Evolutionary conservation across 2,797 vertebrate genomes (phyloP), one percentile per base, ranked within the genome.

Genomic region (Lates japonicus): DNA sequence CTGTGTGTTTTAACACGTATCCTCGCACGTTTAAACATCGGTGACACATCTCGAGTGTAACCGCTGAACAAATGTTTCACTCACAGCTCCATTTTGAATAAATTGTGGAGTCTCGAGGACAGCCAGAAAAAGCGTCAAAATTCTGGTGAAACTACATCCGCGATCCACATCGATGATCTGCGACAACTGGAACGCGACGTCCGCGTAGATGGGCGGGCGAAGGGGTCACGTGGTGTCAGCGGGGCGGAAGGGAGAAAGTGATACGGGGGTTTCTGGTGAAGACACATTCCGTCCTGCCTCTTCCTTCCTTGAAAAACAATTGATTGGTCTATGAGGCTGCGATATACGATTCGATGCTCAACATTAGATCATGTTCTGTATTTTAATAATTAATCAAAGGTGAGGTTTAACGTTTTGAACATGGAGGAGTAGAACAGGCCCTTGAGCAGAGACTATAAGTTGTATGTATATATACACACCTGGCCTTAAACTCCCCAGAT

Each of bases 11-110:
- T 3, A 37, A 69, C 29, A 8, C 7, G 3, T 2, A 0, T 62
- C 5, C 33, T 17, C 14, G 1, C 33, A 16, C 7, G 19, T 29
- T 4, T 16, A 66, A 59, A 52, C 33, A 9, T 4, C 19, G 4
- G 0, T 0, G 20, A 67, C 49, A 46, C 1, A 7, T 37, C 29
- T 13, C 42, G 0, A 10, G 0, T 7, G 20, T 64, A 1, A 12
- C 63, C 41, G 10, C 37, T 10, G 29, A 46, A 22, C 2, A 37
- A 2, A 25, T 14, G 1, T 13, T 1, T 72, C 63, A 94, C 94
- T 92, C 82, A 96, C 95, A 68, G 81, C 52, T 95, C 94, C 95
- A 96, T 96, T 64, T 87, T 25, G 59, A n/a, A n/a, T n/a, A n/a
- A n/a, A 29, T 64, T 83, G 78, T 14, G 57, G 22, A 4, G 80